phyloP scores from a whole-genome alignment of 2,797 vertebrate genomes.

The Arctocebus calabarensis region DNA sequence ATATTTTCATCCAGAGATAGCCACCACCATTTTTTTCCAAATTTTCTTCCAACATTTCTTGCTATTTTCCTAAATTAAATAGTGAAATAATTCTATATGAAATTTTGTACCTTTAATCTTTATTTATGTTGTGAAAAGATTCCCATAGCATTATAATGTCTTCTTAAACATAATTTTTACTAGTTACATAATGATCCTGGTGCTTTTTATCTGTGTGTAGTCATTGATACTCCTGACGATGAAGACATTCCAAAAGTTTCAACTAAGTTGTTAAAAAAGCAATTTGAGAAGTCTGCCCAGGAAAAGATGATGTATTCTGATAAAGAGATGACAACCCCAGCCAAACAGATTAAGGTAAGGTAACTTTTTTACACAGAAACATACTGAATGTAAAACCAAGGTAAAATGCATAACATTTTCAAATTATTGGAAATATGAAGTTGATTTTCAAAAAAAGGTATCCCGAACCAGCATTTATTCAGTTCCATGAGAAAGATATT shows the following conservation, averaged over 20 bases:
- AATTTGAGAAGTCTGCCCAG: conserved; percentile 95
- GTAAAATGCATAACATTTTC: neutral
- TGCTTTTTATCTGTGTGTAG: conserved; percentile 78
- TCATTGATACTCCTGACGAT: conserved; percentile 91
- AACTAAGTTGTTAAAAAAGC: conserved; percentile 94
- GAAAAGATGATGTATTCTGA: conserved; percentile 83
- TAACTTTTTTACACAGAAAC: conserved; percentile 57
- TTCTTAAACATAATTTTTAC: conserved; percentile 44
- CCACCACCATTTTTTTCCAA: neutral
- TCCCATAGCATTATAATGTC: conserved; percentile 1
- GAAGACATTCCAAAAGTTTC: conserved; percentile 94
- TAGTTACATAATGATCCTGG: conserved; percentile 25
- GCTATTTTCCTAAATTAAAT: neutral
- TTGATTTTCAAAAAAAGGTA: conserved; percentile 28
- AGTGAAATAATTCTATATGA: neutral
- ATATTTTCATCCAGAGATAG: neutral
- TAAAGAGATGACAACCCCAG: conserved; percentile 84
- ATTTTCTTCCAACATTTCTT: neutral
- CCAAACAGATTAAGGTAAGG: conserved; percentile 94
- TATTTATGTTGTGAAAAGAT: neutral
- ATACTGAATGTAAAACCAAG: neutral
- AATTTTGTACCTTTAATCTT: neutral
- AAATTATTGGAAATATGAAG: conserved; percentile 16
- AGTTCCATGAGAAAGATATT: neutral
- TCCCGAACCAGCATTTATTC: neutral